These are phyloP conservation scores for Micrasema minimum DNA, from an alignment of 1,140 invertebrate species.

Conservation along the genomic window DNA sequence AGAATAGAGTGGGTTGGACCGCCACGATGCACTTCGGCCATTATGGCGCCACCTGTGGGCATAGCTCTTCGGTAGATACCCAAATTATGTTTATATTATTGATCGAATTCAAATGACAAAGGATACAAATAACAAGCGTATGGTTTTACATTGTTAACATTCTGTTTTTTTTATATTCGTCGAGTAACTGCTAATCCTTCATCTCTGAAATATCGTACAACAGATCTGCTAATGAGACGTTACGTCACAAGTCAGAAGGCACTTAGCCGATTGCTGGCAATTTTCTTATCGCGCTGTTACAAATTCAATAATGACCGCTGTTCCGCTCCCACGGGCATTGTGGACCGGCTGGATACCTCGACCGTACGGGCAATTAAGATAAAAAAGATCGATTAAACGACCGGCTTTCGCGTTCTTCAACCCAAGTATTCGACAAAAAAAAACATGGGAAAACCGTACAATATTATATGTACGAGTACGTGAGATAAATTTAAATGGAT, in stretches of 20 bases:
- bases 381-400: slow-evolving; percentile 26
- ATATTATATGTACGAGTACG: too few relatives aligned
- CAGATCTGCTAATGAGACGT: slow-evolving; percentile 15
- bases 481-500: too few relatives aligned
- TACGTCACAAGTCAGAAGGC: slow-evolving; percentile 17
- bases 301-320: slow-evolving; percentile 28
- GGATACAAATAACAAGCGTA: too few relatives aligned
- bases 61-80: slow-evolving; percentile 38
- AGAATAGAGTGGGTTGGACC: slow-evolving; percentile 21
- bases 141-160: too few relatives aligned
- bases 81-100: too few relatives aligned
- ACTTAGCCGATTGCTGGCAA: slow-evolving; percentile 19
- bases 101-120: too few relatives aligned
- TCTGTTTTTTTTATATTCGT: too few relatives aligned
- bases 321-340: slow-evolving; percentile 35
- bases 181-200: too few relatives aligned
- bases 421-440: not conserved
- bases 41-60: slow-evolving; percentile 45
- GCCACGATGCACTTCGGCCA: slow-evolving; percentile 19
- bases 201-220: not conserved
- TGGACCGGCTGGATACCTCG: not conserved
- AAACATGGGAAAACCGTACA: not conserved
- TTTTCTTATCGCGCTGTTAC: slow-evolving; percentile 32
- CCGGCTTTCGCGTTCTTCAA: not conserved
- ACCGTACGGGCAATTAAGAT: slow-evolving; percentile 40